Conservation (phyloP, 2,113 vertebrate species). For the Lycaon pictus region DNA sequence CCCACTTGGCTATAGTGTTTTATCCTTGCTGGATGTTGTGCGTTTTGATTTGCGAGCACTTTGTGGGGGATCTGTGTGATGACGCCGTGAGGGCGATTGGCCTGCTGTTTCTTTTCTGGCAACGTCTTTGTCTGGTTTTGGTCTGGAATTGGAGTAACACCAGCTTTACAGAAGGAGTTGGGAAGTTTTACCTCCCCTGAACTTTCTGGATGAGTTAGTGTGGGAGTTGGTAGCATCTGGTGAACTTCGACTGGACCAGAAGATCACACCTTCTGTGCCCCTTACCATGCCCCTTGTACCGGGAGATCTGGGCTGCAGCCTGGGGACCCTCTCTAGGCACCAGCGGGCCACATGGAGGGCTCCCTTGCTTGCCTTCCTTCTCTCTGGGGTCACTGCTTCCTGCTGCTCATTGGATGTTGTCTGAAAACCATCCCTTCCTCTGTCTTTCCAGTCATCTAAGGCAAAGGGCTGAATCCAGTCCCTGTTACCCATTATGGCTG, state of each 20-base stretch:
- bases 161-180: not conserved
- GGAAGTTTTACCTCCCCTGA: not conserved
- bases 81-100: accelerated
- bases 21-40: accelerated
- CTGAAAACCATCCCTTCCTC: not conserved
- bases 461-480: not conserved
- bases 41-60: accelerated
- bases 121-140: not conserved
- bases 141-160: not conserved
- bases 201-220: not conserved
- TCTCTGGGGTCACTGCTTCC: not conserved
- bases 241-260: not conserved
- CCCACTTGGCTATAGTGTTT: accelerated
- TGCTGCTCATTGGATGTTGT: not conserved
- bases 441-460: not conserved
- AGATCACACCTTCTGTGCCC: not conserved
- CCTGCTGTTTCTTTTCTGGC: not conserved
- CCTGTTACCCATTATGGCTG: not conserved
- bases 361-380: accelerated
- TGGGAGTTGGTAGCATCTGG: not conserved
- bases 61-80: not conserved
- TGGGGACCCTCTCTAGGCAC: not conserved
- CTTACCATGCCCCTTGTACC: not conserved
- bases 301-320: not conserved
- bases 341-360: accelerated